Base-by-base conservation (phyloP, 1,140 invertebrate species). In the Triops cancriformis region DNA sequence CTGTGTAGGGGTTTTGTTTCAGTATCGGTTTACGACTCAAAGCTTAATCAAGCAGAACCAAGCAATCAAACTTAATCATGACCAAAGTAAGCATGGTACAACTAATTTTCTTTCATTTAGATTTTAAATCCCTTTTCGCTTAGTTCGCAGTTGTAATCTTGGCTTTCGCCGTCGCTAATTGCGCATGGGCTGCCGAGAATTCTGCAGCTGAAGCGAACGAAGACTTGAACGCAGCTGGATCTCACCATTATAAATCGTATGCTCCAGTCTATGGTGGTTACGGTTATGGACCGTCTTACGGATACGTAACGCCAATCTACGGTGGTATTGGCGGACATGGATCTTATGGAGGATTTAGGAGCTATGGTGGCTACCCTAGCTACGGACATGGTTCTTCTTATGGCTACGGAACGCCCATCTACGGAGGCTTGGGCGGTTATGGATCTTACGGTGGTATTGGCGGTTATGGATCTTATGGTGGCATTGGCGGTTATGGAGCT, bases 1-100 rank as follows among this genome's bases (percentile, higher is more conserved):
- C 51, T 64, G 18, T 64, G 23, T 23, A n/a, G 5, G 3, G 23
- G 3, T 64, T 14, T 64, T 23, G 51, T 64, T 64, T 9, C 23
- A 64, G 51, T 64, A 64, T 64, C 51, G 14, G 51, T 64, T 64
- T 64, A 64, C 51, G 51, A 64, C 23, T 64, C 51, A 23, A 64
- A 64, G 51, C 51, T 64, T 64, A 23, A 14, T 64, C 51, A 64
- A 64, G 51, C 51, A 64, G 23, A 64, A 7, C n/a, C 51, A 64
- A 64, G 23, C n/a, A 18, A 64, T n/a, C n/a, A 64, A 64, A 23
- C 51, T 64, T n/a, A 64, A 64, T 23, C 51, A 64, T 64, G 51
- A 64, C 10, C 51, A 64, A 64, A 64, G 51, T 64, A 64, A 64
- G 23, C 23, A 18, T 18, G 18, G 5, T 23, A 2, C 6, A 64